A percentile compares a stretch with the other conserved stretches of the same genome.
These are phyloP conservation scores for Trachemys scripta DNA, from an alignment of 2,113 vertebrate genomes.

Conservation along the genomic window DNA sequence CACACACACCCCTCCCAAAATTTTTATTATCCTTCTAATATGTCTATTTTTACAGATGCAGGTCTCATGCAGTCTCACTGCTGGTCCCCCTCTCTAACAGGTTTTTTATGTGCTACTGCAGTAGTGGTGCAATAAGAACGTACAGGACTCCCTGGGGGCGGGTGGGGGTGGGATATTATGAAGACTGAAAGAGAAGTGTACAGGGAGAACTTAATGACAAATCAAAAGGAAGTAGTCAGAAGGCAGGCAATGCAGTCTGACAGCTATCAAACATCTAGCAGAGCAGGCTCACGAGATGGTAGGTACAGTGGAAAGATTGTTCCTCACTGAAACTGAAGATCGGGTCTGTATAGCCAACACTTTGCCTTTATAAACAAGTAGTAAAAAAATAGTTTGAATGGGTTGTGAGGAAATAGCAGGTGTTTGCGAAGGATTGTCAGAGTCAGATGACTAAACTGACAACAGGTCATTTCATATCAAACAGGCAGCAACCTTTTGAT, in stretches of 20 bases:
- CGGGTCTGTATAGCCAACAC: background rate
- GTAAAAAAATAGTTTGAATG: slow-evolving; percentile 9
- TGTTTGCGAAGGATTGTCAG: slow-evolving; percentile 33
- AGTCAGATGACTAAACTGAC: slow-evolving; percentile 36
- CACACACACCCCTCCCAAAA: background rate
- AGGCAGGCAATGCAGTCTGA: background rate
- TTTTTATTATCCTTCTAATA: background rate
- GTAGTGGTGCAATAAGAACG: background rate
- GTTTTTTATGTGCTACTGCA: background rate
- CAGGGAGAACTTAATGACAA: background rate
- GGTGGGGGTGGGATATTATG: background rate
- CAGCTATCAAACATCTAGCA: background rate
- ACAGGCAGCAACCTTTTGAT: slow-evolving; percentile 33
- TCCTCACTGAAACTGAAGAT: slow-evolving; percentile 14
- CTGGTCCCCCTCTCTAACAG: background rate
- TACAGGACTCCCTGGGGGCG: background rate
- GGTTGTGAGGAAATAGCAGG: slow-evolving; percentile 36
- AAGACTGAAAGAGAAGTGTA: background rate
- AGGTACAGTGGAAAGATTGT: background rate
- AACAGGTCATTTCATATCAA: slow-evolving; percentile 45
- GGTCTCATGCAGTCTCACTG: background rate
- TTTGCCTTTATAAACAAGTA: slow-evolving; percentile 23
- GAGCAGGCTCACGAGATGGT: background rate
- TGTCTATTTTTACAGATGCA: background rate
- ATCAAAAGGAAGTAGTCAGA: background rate